Evolutionary conservation across 2,797 vertebrate species (phyloP), one percentile per base, ranked within the genome.

Genomic region (Pseudochaenichthys georgianus): DNA sequence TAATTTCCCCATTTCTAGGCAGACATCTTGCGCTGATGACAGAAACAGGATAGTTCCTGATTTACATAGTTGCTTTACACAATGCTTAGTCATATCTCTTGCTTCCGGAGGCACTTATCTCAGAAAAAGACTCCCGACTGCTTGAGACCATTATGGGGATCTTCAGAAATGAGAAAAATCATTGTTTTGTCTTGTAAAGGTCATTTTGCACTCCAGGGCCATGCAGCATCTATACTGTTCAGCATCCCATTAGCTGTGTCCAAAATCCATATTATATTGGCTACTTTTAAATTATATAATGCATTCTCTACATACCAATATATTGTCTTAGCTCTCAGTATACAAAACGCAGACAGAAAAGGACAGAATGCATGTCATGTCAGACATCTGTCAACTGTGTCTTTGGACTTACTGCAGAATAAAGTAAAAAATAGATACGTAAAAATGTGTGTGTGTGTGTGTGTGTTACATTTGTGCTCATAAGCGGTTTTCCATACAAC

Each of bases 1-100:
- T 55, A 34, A 4, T 43, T 52, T 43, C 15, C 2, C 13, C 19
- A 53, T 58, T 47, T 66, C 34, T 46, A 62, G 4, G 34, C 9
- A 55, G 17, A 42, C 1, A 9, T 51, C 51, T 46, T 9, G 12
- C 13, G 13, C 16, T 54, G 42, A 57, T 53, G 42, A 46, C 65
- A 75, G 73, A 55, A 43, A 50, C 17, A 8, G 28, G 41, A 64
- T 46, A 41, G 34, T 16, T 51, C 17, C 15, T 41, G 9, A 61
- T 59, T 48, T 48, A n/a, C 13, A n/a, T 11, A 1, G 45, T 55
- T 50, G 47, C n/a, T 9, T 28, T 28, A 11, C 13, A 54, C n/a
- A 59, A 64, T 6, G 19, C 10, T 70, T 41, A 15, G 46, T 52
- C 13, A 5, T 54, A 13, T 50, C 28, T 75, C 28, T 43, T 21